A percentile compares a stretch with the other conserved stretches of the same genome.
phyloP scores from a whole-genome alignment of 1,140 invertebrate species.

The Cydia strobilella region DNA sequence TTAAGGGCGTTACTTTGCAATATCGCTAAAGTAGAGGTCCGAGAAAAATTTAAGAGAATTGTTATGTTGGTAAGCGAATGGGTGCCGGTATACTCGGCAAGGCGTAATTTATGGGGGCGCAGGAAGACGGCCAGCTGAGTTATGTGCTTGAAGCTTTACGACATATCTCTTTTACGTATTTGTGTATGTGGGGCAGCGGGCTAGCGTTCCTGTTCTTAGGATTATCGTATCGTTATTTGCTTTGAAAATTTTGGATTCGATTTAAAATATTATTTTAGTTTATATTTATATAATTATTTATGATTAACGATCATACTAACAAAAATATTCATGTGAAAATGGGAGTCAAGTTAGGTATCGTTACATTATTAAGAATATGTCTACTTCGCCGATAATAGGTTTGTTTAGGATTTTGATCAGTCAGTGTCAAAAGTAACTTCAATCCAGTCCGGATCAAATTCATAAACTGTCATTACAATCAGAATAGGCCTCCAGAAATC shows the following conservation, averaged over 20 bases:
- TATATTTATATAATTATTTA: too few species aligned
- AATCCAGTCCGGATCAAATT: too few species aligned
- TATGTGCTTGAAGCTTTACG: constrained; percentile 35
- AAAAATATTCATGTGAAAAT: too few species aligned
- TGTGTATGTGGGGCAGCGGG: constrained; percentile 19
- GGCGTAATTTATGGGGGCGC: constrained; percentile 33
- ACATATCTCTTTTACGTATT: constrained; percentile 32
- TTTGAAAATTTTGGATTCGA: not conserved
- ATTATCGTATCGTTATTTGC: constrained; percentile 3
- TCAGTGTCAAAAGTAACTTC: too few species aligned
- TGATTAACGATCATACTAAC: too few species aligned
- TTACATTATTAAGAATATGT: too few species aligned
- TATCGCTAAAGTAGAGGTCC: constrained; percentile 19
- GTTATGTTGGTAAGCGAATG: constrained; percentile 33
- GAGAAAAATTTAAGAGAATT: constrained; percentile 32
- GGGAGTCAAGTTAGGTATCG: too few species aligned
- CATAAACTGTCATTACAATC: too few species aligned
- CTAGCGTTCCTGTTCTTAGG: not conserved
- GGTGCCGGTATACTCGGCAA: constrained; percentile 27
- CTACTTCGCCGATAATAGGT: too few species aligned
- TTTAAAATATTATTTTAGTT: not conserved
- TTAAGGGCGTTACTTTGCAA: constrained; percentile 14
- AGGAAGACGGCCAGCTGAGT: constrained; percentile 33
- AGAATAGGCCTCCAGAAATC: too few species aligned
- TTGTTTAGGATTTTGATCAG: too few species aligned